Evolutionary conservation across 2,113 vertebrate genomes (phyloP).

Genomic region (Stegostoma tigrinum): DNA sequence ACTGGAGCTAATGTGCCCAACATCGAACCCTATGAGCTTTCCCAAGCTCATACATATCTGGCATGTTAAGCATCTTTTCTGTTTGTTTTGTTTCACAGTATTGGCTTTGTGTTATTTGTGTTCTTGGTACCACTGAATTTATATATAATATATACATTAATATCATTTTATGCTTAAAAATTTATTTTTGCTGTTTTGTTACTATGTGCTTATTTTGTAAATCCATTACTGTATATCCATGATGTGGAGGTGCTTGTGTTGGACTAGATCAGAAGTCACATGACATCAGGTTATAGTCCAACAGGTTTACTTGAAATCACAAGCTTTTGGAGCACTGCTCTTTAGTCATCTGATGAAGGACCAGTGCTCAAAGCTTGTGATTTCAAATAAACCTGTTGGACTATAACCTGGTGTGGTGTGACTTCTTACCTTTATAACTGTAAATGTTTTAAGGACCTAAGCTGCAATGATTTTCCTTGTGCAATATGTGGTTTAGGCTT

Average conservation of each 20-base stretch:
- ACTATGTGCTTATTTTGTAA: background rate
- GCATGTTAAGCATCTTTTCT: background rate
- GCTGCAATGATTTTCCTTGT: background rate
- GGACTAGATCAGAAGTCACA: too few relatives aligned
- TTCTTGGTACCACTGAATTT: slow-evolving; percentile 44
- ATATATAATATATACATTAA: background rate
- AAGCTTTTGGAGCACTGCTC: too few relatives aligned
- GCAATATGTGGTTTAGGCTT: background rate
- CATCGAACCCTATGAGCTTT: background rate
- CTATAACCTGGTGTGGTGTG: too few relatives aligned
- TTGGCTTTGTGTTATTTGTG: slow-evolving; percentile 54
- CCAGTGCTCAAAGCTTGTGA: too few relatives aligned
- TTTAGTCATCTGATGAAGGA: too few relatives aligned
- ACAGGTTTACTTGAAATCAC: too few relatives aligned
- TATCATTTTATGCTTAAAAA: background rate
- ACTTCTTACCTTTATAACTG: too few relatives aligned
- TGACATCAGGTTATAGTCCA: too few relatives aligned
- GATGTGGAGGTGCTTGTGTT: too few relatives aligned
- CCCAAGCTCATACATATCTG: background rate
- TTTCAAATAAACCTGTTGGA: too few relatives aligned
- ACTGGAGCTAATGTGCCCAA: background rate
- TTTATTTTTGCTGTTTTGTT: background rate
- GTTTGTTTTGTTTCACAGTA: slow-evolving; percentile 40
- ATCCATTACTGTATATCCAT: background rate
- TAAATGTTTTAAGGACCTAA: background rate